Base-by-base conservation (phyloP, 2,113 vertebrate species). In the Ibidorhyncha struthersii region DNA sequence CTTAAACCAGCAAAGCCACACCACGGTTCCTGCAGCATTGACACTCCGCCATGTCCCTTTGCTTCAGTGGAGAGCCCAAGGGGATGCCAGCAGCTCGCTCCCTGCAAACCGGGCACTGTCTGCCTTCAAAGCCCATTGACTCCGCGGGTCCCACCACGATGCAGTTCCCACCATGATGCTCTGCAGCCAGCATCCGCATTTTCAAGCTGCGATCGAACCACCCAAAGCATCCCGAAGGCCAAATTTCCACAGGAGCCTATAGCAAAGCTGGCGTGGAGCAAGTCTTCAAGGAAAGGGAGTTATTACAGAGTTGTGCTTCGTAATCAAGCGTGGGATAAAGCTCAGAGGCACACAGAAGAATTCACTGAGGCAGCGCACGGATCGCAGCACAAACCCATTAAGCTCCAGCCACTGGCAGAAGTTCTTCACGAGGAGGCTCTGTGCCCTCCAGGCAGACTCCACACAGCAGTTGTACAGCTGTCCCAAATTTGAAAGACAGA, bases 81-180 rank as follows among this genome's bases (percentile, higher is more conserved):
- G 17, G 3, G 65, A 26, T 5, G 50, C 27, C 91, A 30, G 29
- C n/a, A 53, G 49, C 49, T 65, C 3, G 2, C 59, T 47, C 30
- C 32, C 29, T 62, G 8, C 36, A 8, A 18, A 21, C 14, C 32
- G 7, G 0, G 3, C 26, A 1, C 47, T 3, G 21, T 0, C 47
- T 17, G 52, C 36, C 70, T 22, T 12, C 55, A 26, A 1, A 50
- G 47, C 53, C 43, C 4, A 3, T 9, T 26, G 67, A 2, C 69
- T 1, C 1, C 0, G 0, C 2, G 8, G 18, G 15, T 49, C 27
- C 70, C 69, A 65, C 10, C 70, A 10, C 0, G 0, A 7, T 1
- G 9, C 0, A 11, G 32, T 0, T 61, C 34, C 36, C 43, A 38
- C 19, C 59, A 7, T 0, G 0, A 34, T 3, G 23, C 53, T 58